Evolutionary conservation across 1,140 invertebrate species (phyloP).

Genomic region (Neodiprion pinetum): DNA sequence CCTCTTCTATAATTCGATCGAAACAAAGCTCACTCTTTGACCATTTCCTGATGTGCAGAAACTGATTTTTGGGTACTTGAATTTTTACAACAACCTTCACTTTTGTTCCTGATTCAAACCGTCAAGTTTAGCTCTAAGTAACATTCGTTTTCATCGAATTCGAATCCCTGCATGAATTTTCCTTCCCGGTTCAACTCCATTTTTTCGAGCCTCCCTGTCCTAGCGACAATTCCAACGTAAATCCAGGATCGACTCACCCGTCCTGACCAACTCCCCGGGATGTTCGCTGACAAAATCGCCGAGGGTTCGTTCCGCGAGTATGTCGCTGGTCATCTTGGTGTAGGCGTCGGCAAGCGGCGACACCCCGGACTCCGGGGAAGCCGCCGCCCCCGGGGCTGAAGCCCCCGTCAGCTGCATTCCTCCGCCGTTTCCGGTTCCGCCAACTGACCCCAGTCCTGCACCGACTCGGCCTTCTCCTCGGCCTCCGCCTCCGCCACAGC

Average conservation of each 20-base stretch:
- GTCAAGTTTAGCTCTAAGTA: neutral
- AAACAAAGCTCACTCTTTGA: too few relatives aligned
- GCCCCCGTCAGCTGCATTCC: conserved; percentile 62
- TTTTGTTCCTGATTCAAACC: neutral
- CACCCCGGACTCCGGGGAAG: conserved; percentile 60
- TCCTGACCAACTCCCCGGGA: conserved; percentile 90
- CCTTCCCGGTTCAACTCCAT: neutral
- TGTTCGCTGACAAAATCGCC: conserved; percentile 91
- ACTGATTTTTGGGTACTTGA: neutral
- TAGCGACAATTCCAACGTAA: neutral
- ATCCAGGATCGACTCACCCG: conserved; percentile 64
- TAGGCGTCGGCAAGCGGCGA: conserved; percentile 79
- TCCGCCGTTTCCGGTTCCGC: conserved; percentile 34
- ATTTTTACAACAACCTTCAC: neutral
- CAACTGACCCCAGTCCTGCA: conserved; percentile 12
- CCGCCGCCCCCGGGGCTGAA: conserved; percentile 57
- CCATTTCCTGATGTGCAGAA: neutral
- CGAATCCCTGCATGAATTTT: neutral
- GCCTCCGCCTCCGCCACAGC: conserved; percentile 37
- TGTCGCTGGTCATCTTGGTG: conserved; percentile 88
- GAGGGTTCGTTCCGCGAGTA: conserved; percentile 84
- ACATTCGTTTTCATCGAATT: neutral
- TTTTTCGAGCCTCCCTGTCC: neutral
- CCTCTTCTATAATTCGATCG: too few relatives aligned
- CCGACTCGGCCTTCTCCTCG: conserved; percentile 32